Conservation (phyloP, 1,140 invertebrate genomes). For the Anoplolepis gracilipes region DNA sequence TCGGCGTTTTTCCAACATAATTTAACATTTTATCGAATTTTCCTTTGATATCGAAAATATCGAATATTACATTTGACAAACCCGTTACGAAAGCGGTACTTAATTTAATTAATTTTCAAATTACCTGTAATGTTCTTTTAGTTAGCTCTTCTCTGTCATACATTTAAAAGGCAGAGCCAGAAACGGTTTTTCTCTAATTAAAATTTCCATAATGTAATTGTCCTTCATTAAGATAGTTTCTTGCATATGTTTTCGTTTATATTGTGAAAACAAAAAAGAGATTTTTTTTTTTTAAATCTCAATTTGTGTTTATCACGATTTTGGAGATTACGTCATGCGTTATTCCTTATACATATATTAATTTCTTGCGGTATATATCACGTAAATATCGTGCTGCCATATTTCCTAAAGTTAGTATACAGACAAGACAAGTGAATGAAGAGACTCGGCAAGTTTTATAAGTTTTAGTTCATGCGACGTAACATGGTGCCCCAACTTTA, state of each 20-base stretch:
- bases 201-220: conserved; percentile 59
- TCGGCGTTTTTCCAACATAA: conserved; percentile 59
- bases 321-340: background rate
- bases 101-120: conserved; percentile 64
- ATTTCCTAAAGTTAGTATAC: conserved; percentile 40
- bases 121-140: conserved; percentile 60
- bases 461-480: conserved; percentile 57
- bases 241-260: conserved; percentile 45
- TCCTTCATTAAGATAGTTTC: conserved; percentile 48
- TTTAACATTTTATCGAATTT: conserved; percentile 62
- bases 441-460: conserved; percentile 51
- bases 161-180: conserved; percentile 33
- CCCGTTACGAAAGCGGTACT: conserved; percentile 59
- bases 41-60: conserved; percentile 63
- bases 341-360: conserved; percentile 15
- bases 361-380: conserved; percentile 8
- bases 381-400: conserved; percentile 18
- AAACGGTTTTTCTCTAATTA: conserved; percentile 56
- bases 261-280: background rate
- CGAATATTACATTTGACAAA: conserved; percentile 63
- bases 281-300: conserved; percentile 14
- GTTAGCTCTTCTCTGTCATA: conserved; percentile 57
- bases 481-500: conserved; percentile 45
- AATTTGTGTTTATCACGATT: conserved; percentile 10
- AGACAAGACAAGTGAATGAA: conserved; percentile 56